phyloP scores from a whole-genome alignment of 2,113 vertebrate genomes.

The Alligator sinensis region DNA sequence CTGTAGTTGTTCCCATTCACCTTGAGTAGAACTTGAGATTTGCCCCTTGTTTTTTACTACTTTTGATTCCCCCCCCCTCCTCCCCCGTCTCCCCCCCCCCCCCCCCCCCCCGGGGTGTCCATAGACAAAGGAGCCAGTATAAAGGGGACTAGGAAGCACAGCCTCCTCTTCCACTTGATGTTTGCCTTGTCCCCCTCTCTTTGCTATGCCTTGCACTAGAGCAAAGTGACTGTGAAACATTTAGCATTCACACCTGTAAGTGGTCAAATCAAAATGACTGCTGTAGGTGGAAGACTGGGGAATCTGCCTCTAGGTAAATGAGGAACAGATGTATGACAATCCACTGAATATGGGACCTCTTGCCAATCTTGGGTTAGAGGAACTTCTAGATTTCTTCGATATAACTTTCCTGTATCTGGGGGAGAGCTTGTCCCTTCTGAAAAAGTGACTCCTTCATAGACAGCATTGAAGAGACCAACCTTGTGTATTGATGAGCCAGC shows the following conservation, averaged over 20 bases:
- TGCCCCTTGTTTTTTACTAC: background rate
- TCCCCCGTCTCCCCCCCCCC: background rate
- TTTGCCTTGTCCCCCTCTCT: background rate
- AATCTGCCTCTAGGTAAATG: background rate
- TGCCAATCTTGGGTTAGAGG: background rate
- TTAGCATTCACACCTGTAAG: background rate
- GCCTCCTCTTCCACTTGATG: background rate
- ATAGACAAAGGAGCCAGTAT: too few relatives aligned
- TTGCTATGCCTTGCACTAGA: background rate
- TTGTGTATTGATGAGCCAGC: background rate
- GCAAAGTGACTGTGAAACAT: background rate
- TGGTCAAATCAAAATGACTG: background rate
- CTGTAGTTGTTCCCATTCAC: background rate
- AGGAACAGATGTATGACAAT: background rate
- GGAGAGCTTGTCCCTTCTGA: background rate
- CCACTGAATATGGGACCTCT: background rate
- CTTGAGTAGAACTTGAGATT: background rate
- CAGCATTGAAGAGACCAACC: background rate
- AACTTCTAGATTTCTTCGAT: background rate
- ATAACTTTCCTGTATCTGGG: background rate
- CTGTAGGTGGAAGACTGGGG: accelerated
- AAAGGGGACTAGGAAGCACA: background rate
- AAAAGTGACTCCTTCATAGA: background rate
- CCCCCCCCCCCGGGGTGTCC: too few relatives aligned
- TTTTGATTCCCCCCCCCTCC: background rate